phyloP scores from a whole-genome alignment of 2,797 vertebrate genomes.

The Prunella strophiata region DNA sequence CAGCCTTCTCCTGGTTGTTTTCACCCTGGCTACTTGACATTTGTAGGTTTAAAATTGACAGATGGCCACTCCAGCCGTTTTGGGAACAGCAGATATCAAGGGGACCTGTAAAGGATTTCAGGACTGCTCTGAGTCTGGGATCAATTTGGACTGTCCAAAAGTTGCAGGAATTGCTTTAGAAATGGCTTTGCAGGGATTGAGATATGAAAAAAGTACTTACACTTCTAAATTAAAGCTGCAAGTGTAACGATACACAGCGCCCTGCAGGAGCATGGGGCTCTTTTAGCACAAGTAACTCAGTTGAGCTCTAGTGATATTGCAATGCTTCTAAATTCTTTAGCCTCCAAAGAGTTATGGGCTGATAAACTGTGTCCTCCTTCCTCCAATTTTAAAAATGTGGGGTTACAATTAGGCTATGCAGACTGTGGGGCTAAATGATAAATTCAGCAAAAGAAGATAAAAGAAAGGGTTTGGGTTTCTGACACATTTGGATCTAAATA shows the following conservation, averaged over 20 bases:
- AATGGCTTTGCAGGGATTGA: neutral
- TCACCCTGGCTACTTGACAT: neutral
- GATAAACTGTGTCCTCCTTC: neutral
- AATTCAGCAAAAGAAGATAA: neutral
- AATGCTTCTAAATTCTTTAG: neutral
- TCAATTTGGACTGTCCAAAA: neutral
- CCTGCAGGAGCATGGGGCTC: neutral
- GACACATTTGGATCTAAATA: neutral
- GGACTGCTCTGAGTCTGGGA: neutral
- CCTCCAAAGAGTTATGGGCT: neutral
- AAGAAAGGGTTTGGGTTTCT: neutral
- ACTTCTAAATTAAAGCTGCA: neutral
- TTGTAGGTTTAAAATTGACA: slow-evolving; percentile 4
- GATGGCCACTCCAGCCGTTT: neutral
- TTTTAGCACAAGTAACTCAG: neutral
- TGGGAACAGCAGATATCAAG: neutral
- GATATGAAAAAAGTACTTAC: neutral
- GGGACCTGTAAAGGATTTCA: neutral
- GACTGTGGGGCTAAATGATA: neutral
- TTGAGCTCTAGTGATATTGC: neutral
- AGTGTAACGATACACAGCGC: neutral
- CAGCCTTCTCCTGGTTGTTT: neutral
- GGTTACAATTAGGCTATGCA: neutral
- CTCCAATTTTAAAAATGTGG: neutral
- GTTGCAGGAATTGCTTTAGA: neutral